A percentile compares a stretch with the other conserved stretches of the same genome.
phyloP scores from a whole-genome alignment of 1,140 invertebrate genomes.

The Drosophila parvula region DNA sequence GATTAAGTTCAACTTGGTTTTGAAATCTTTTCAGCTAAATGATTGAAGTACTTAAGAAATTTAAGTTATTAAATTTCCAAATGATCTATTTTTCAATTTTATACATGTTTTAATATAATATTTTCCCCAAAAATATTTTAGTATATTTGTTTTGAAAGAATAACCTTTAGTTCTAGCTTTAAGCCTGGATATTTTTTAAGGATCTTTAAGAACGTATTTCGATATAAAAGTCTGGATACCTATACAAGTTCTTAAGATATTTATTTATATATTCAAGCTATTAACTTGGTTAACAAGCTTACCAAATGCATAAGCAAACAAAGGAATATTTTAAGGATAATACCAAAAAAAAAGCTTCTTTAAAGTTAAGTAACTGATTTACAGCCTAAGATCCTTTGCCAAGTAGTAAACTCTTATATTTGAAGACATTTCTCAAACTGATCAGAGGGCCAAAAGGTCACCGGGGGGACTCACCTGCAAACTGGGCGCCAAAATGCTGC shows the following conservation, averaged over 20 bases:
- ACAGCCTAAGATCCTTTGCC: neutral
- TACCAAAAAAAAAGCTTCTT: neutral
- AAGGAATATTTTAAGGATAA: neutral
- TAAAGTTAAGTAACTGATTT: neutral
- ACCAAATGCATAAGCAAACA: neutral
- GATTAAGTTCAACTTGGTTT: too few species aligned
- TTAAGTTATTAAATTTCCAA: too few species aligned
- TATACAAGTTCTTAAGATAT: neutral
- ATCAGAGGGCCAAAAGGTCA: too few species aligned
- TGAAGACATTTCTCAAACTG: too few species aligned
- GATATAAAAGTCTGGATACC: neutral
- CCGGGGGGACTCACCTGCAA: slow-evolving; percentile 74
- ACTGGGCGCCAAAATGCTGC: slow-evolving; percentile 80
- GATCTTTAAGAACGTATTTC: neutral
- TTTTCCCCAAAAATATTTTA: too few species aligned
- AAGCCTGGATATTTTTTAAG: too few species aligned
- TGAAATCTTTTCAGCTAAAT: too few species aligned
- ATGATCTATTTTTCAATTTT: neutral
- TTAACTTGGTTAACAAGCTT: too few species aligned
- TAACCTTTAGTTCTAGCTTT: too few species aligned
- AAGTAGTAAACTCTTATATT: neutral
- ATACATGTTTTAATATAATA: too few species aligned
- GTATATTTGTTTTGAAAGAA: neutral
- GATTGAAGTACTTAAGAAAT: too few species aligned
- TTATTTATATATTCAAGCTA: neutral